These are phyloP conservation scores for Chamaea fasciata DNA, from an alignment of 2,113 vertebrate species.

Conservation along the genomic window DNA sequence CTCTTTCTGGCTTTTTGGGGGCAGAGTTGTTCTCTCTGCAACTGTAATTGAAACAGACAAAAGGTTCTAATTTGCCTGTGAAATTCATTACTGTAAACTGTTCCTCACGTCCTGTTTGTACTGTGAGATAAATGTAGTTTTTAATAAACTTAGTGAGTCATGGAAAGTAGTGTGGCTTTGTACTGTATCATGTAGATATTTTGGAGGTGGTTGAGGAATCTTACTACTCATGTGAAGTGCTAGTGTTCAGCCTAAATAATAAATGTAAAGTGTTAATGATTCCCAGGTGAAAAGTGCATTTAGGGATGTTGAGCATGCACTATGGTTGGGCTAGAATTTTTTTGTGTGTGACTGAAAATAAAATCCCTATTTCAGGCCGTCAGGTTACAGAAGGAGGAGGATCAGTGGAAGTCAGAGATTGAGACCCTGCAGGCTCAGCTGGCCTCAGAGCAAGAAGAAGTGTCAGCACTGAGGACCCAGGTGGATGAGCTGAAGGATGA, in stretches of 20 bases:
- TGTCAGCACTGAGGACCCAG: constrained; percentile 71
- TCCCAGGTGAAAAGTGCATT: neutral
- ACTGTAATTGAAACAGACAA: neutral
- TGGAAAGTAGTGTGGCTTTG: neutral
- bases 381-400: constrained; percentile 79
- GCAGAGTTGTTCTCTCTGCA: neutral
- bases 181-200: neutral
- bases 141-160: neutral
- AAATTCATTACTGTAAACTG: neutral
- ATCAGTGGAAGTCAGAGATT: constrained; percentile 77
- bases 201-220: neutral
- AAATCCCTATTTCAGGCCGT: constrained; percentile 71
- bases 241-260: neutral
- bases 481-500: constrained; percentile 92
- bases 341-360: neutral
- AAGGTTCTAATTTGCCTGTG: neutral
- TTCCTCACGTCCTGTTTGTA: neutral
- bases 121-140: neutral
- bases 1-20: neutral
- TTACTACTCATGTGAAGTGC: neutral
- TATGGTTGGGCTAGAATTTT: neutral
- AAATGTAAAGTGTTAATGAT: neutral
- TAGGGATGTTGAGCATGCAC: neutral
- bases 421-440: constrained; percentile 78
- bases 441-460: constrained; percentile 68